Evolutionary conservation across 2,797 vertebrate genomes (phyloP).

Genomic region (Sandelia bainsii): DNA sequence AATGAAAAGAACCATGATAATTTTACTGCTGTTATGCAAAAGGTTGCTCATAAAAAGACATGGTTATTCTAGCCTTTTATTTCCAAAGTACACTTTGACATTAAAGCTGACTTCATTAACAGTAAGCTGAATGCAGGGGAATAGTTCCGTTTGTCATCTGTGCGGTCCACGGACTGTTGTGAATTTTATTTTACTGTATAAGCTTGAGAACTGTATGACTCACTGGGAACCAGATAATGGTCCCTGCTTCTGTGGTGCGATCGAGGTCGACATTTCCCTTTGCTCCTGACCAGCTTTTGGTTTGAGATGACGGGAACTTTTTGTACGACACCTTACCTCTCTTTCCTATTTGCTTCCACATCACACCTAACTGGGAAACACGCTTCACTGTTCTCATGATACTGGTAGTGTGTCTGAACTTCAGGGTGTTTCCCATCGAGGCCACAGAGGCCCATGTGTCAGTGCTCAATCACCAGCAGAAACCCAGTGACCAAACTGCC

Average conservation of each 20-base stretch:
- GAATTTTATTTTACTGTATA: constrained; percentile 52
- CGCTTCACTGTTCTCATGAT: constrained; percentile 18
- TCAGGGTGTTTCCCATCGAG: constrained; percentile 58
- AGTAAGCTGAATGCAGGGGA: constrained; percentile 61
- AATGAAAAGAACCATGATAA: constrained; percentile 7
- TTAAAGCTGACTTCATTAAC: constrained; percentile 43
- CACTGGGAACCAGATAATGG: constrained; percentile 19
- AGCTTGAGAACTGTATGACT: constrained; percentile 42
- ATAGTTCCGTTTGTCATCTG: constrained; percentile 47
- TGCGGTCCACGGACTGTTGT: constrained; percentile 53
- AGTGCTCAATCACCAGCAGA: constrained; percentile 60
- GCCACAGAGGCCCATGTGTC: constrained; percentile 23
- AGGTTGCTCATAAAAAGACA: constrained; percentile 35
- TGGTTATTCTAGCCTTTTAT: constrained; percentile 9
- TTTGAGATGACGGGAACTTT: constrained; percentile 19
- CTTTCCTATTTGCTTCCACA: constrained; percentile 11
- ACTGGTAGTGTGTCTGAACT: constrained; percentile 33
- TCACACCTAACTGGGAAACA: constrained; percentile 33
- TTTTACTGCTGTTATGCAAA: constrained; percentile 53
- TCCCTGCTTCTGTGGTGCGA: constrained; percentile 27
- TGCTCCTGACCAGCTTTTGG: constrained; percentile 29
- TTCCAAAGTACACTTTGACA: constrained; percentile 46
- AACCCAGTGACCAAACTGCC: constrained; percentile 58
- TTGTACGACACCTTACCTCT: constrained; percentile 5
- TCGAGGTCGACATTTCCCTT: constrained; percentile 43